Base-by-base conservation (phyloP, 2,888 invertebrate species). In the Troides aeacus region DNA sequence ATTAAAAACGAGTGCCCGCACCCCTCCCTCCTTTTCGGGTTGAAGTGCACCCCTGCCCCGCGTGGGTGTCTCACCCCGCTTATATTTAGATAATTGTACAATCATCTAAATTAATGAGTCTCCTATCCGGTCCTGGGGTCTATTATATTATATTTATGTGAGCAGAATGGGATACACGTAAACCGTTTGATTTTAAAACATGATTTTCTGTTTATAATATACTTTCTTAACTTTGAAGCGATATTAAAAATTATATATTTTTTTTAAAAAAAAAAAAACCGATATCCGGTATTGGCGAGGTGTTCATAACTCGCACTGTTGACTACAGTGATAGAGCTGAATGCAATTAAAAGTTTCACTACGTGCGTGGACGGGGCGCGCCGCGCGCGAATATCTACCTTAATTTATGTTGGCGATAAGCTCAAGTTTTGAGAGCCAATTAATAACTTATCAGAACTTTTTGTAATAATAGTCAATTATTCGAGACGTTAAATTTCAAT, bases 41-140 rank as follows among this genome's bases (percentile, higher is more conserved):
- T 87, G 88, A 85, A 84, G 86, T 86, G 83, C 87, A 88, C 90
- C 89, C 87, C 81, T 15, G 81, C 84, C 83, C 84, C 86, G 84
- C 86, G 84, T 84, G 88, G 88, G 86, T 87, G 90, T 87, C 89
- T 89, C 91, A 87, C 89, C 88, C 84, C 89, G 91, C 90, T 92
- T 92, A 92, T 92, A 92, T 92, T 92, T 92, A 92, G 92, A 92
- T 92, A 92, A 92, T 92, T 92, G 92, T 92, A 92, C 92, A 92
- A 92, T 92, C 92, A 92, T 92, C 92, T 92, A 92, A 92, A 92
- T 92, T 92, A 92, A 92, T 92, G 92, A 92, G 92, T 89, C 87
- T 88, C 88, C 87, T 90, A 90, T 92, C 92, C 92, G 92, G 90
- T 85, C 81, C 87, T 86, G 85, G 84, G 84, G 84, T 87, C 88